phyloP scores from a whole-genome alignment of 2,797 vertebrate species.

The Chiroxiphia lanceolata region DNA sequence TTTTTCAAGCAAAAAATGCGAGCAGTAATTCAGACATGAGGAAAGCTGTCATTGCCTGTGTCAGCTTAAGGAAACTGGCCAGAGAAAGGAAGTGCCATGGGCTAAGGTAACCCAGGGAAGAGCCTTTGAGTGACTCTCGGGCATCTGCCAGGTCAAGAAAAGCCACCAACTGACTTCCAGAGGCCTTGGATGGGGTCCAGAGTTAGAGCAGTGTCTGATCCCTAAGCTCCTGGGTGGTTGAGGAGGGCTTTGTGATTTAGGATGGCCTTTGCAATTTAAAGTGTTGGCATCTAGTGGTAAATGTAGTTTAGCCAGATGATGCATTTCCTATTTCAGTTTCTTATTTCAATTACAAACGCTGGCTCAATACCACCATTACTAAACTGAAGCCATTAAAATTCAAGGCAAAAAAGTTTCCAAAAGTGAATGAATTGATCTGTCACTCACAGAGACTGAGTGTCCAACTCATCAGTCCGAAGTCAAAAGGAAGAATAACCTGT shows the following conservation, averaged over 20 bases:
- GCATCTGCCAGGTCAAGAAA: conserved; percentile 25
- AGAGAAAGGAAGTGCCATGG: neutral
- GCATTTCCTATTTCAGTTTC: conserved; percentile 19
- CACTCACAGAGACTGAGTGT: neutral
- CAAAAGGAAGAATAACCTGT: neutral
- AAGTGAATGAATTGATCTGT: neutral
- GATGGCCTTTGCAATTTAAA: conserved; percentile 8
- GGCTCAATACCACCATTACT: neutral
- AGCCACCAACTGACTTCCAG: neutral
- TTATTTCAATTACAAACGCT: neutral
- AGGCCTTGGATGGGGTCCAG: conserved; percentile 23
- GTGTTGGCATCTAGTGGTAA: neutral
- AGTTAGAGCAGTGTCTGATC: neutral
- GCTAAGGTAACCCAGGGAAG: neutral
- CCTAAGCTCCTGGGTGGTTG: neutral
- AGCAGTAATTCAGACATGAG: neutral
- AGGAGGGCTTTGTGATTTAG: conserved; percentile 17
- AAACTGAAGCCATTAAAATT: neutral
- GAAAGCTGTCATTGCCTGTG: neutral
- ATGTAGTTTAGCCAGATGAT: neutral
- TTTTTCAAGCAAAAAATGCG: neutral
- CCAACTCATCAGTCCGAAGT: neutral
- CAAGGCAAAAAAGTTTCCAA: neutral
- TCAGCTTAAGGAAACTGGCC: neutral
- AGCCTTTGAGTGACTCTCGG: neutral